Conservation (phyloP, 2,888 invertebrate species). For the Periphyllus acericola region DNA sequence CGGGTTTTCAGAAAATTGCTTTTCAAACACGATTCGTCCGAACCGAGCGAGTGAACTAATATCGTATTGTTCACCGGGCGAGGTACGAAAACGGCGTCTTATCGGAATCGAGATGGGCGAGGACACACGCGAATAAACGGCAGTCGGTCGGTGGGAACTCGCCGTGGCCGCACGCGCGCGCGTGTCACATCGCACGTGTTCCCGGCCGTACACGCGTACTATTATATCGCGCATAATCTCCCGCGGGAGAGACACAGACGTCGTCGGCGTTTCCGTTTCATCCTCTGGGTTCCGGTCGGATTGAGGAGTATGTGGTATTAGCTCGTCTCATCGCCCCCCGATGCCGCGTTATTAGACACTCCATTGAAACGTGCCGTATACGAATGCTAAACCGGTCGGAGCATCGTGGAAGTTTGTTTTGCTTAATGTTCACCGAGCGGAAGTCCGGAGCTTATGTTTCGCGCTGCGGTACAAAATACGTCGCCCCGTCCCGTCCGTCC, state of each 20-base stretch:
- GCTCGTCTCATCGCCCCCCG: conserved; percentile 15
- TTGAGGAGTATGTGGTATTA: conserved; percentile 22
- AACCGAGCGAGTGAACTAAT: too few relatives aligned
- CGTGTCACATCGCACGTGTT: neutral
- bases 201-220: neutral
- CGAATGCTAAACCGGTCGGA: conserved; percentile 47
- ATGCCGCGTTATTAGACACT: conserved; percentile 21
- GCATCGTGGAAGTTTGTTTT: conserved; percentile 1
- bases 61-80: too few relatives aligned
- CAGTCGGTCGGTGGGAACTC: too few relatives aligned
- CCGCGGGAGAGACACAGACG: neutral
- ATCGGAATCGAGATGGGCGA: too few relatives aligned
- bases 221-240: neutral
- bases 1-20: too few relatives aligned
- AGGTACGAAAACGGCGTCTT: too few relatives aligned
- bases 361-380: conserved; percentile 51
- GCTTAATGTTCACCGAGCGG: conserved; percentile 17
- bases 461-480: neutral
- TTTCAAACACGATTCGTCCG: too few relatives aligned
- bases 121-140: neutral
- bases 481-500: neutral
- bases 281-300: conserved; percentile 1
- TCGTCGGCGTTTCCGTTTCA: neutral
- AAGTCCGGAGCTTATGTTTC: conserved; percentile 1
- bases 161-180: neutral